Percentiles rank a stretch among this genome's conserved stretches.
Evolutionary conservation across 2,888 invertebrate genomes (phyloP).

Genomic region (Bimastos eiseni): DNA sequence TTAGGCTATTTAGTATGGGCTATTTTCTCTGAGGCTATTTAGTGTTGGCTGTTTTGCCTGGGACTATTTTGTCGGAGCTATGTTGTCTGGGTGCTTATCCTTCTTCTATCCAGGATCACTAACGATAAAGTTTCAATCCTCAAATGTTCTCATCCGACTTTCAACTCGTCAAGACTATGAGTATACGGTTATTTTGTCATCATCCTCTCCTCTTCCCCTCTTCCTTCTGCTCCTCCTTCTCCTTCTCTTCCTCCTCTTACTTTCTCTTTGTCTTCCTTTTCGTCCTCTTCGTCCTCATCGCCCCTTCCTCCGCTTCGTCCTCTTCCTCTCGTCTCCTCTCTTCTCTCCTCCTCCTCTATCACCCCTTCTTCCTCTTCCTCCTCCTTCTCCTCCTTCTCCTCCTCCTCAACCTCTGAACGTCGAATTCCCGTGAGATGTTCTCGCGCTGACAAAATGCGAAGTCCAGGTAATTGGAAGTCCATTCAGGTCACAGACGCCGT

Average conservation of each 20-base stretch:
- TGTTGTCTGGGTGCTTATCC: too few relatives aligned
- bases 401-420: not conserved
- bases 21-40: too few relatives aligned
- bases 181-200: too few relatives aligned
- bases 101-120: too few relatives aligned
- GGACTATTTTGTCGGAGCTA: too few relatives aligned
- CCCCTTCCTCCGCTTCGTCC: too few relatives aligned
- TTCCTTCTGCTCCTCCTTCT: not conserved
- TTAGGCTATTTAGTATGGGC: too few relatives aligned
- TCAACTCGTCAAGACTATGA: too few relatives aligned
- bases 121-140: too few relatives aligned
- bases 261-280: not conserved
- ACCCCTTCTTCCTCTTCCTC: not conserved
- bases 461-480: not conserved
- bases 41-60: too few relatives aligned
- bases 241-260: not conserved
- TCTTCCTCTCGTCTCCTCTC: too few relatives aligned
- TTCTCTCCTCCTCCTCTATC: not conserved
- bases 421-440: not conserved
- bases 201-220: not conserved
- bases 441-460: constrained; percentile 6
- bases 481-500: not conserved
- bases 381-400: not conserved
- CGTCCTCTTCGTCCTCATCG: not conserved
- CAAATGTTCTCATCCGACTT: too few relatives aligned